Percentiles rank a stretch among this genome's conserved stretches.
Evolutionary conservation across 2,888 invertebrate species (phyloP).

Genomic region (Drosophila niveifrons): DNA sequence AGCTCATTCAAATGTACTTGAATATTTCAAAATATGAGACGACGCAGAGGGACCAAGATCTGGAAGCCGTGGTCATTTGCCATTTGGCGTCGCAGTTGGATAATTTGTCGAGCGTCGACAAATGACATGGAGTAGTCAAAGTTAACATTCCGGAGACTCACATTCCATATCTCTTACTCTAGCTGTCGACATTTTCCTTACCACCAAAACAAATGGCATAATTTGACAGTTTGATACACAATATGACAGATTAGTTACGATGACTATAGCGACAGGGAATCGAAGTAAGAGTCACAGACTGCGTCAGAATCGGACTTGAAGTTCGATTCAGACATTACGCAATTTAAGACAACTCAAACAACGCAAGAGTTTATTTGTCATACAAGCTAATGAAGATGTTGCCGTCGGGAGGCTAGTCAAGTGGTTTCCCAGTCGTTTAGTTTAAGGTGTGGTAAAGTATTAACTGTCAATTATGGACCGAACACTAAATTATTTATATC

Average conservation of each 20-base stretch:
- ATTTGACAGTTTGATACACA: constrained; percentile 76
- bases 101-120: constrained; percentile 76
- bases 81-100: constrained; percentile 68
- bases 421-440: constrained; percentile 25
- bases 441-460: constrained; percentile 41
- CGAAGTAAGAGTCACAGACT: constrained; percentile 11
- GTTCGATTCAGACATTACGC: constrained; percentile 68
- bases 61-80: constrained; percentile 51
- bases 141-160: constrained; percentile 20
- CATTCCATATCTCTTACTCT: background rate
- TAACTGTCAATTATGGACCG: background rate
- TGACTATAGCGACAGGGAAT: background rate
- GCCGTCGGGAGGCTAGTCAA: constrained; percentile 26
- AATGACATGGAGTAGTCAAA: constrained; percentile 65
- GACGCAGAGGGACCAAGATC: constrained; percentile 27
- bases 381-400: constrained; percentile 56
- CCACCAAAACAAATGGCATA: constrained; percentile 57
- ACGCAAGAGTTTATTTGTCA: constrained; percentile 56
- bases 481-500: background rate
- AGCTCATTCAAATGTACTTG: constrained; percentile 81
- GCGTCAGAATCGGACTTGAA: constrained; percentile 5
- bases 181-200: background rate
- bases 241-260: constrained; percentile 72
- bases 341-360: constrained; percentile 76
- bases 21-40: constrained; percentile 62